Percentiles rank a stretch among this genome's conserved stretches.
Evolutionary conservation across 2,888 invertebrate genomes (phyloP).

Genomic region (Lithosia quadra): DNA sequence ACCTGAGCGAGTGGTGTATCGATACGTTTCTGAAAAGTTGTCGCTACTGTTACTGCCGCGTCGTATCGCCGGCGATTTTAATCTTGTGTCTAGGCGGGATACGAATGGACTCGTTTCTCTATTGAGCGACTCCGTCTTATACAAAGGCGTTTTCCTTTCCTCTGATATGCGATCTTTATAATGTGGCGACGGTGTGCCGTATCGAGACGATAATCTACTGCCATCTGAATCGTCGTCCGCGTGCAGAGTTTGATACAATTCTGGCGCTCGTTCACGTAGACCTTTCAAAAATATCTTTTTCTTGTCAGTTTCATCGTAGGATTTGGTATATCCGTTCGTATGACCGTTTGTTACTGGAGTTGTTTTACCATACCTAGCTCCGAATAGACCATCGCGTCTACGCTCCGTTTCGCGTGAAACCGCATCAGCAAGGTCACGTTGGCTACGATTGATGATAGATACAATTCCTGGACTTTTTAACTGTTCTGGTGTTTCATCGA

Average conservation of each 20-base stretch:
- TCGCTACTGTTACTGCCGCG: constrained; percentile 90
- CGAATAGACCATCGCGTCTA: constrained; percentile 84
- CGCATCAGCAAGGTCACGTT: constrained; percentile 91
- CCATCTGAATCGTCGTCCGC: constrained; percentile 88
- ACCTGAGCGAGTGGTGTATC: constrained; percentile 89
- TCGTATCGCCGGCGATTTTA: constrained; percentile 83
- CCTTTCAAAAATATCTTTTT: constrained; percentile 90
- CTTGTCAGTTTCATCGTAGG: constrained; percentile 86
- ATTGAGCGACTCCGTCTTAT: constrained; percentile 82
- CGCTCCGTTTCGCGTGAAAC: constrained; percentile 84
- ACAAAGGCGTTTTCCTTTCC: constrained; percentile 77
- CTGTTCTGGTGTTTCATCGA: constrained; percentile 90
- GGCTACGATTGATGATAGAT: constrained; percentile 94
- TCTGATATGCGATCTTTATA: constrained; percentile 82
- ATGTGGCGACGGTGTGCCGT: constrained; percentile 80
- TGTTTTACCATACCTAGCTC: constrained; percentile 86
- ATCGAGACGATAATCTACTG: constrained; percentile 79
- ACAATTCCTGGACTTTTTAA: constrained; percentile 95
- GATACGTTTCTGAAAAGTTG: constrained; percentile 91
- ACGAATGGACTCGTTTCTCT: constrained; percentile 82
- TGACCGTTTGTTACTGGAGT: constrained; percentile 83
- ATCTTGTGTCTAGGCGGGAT: constrained; percentile 77
- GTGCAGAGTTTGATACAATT: constrained; percentile 90
- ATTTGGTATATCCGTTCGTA: constrained; percentile 78
- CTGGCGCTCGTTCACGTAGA: constrained; percentile 90